Evolutionary conservation across 1,140 invertebrate genomes (phyloP), one percentile per base, ranked within the genome.

Genomic region (Cydia fagiglandana): DNA sequence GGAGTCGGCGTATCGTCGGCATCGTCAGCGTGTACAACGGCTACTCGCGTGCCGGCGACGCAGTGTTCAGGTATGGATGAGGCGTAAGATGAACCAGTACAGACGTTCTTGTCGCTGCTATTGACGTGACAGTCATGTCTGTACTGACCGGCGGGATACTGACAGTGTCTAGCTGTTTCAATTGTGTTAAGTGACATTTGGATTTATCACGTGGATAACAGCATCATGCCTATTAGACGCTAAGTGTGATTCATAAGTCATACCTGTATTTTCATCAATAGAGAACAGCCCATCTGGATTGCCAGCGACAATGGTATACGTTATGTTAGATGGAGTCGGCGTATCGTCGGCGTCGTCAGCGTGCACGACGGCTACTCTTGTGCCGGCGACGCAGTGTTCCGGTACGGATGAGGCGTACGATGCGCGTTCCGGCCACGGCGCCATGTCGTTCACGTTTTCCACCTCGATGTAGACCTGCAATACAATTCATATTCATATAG

Each of bases 361-460:
- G 75, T 94, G 94, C 15, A 99, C 94, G 86, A 96, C 94, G 2
- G 97, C 93, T 9, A 99, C 95, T 64, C 94, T 94, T 64, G 95
- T 95, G 70, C 96, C 96, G 45, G 94, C 94, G 1, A 95, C 93
- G 78, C 96, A 96, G 89, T 98, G 98, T 94, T 99, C 98, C 10
- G 94, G 86, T 47, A 99, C 95, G 15, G 94, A 94, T 1, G 96
- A 96, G 87, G 96, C 96, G 93, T 99, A 99, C 56, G 97, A 96
- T 1, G 98, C 97, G 75, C 96, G 94, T 74, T 95, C 94, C 41
- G 98, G 98, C 90, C 98, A 93, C 20, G 98, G 98, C 24, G 96
- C 95, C 93, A 99, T 98, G 93, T 99, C 98, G 93, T 99, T 99
- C 84, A 97, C 96, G 91, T 99, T 97, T 64, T 96, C 90, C 68